Conservation (phyloP, 2,113 vertebrate species). For the Seriola dumerili region DNA sequence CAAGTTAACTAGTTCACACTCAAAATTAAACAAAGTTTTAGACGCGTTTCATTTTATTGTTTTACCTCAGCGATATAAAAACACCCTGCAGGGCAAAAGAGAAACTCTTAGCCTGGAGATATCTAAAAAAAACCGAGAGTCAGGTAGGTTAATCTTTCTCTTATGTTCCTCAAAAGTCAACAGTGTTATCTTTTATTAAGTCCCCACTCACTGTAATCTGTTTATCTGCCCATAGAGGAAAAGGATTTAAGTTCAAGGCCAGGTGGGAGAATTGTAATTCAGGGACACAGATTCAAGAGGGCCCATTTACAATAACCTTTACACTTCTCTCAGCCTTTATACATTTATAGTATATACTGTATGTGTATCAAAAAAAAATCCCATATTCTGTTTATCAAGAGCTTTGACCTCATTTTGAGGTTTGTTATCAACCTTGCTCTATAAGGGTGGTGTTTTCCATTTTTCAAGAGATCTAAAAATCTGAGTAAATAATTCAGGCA, state of each 20-base stretch:
- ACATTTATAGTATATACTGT: background rate
- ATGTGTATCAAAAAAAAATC: background rate
- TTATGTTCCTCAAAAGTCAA: constrained; percentile 50
- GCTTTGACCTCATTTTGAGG: background rate
- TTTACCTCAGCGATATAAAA: background rate
- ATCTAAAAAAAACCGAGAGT: constrained; percentile 18
- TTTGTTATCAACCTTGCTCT: background rate
- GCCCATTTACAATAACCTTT: constrained; percentile 15
- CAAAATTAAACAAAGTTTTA: no score
- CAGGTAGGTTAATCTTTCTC: constrained; percentile 48
- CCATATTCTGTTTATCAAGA: background rate
- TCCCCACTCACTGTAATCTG: constrained; percentile 58
- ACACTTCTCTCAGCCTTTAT: background rate
- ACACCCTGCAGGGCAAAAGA: background rate
- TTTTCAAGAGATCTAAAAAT: no score
- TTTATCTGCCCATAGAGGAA: constrained; percentile 44
- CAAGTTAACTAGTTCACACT: no score
- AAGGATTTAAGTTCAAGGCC: constrained; percentile 52
- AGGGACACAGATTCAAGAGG: constrained; percentile 22
- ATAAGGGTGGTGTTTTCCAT: no score
- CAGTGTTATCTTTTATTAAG: constrained; percentile 61
- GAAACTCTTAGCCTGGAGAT: constrained; percentile 6
- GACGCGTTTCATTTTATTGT: no score
- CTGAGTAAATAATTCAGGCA: no score
- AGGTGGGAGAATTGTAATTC: constrained; percentile 35